Conservation (phyloP, 2,888 invertebrate genomes). For the Artemia sinica region DNA sequence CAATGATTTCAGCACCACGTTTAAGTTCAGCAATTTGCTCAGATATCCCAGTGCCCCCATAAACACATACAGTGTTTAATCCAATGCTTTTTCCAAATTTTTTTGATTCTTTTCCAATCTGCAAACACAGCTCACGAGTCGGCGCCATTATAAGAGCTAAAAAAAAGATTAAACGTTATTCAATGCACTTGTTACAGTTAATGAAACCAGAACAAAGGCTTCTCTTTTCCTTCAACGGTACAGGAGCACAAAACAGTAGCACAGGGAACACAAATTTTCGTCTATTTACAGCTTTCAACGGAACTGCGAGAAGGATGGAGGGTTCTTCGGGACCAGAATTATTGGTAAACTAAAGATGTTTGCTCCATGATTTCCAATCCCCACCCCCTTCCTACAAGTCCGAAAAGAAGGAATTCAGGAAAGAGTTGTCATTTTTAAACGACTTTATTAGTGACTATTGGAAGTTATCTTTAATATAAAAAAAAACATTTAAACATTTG, state of each 20-base stretch:
- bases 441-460: no score
- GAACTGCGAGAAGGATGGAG: neutral
- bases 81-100: slow-evolving; percentile 78
- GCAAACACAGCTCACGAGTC: slow-evolving; percentile 93
- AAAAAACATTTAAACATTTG: no score
- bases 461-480: no score
- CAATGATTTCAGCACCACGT: slow-evolving; percentile 90
- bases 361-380: no score
- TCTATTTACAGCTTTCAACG: neutral
- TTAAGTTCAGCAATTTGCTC: slow-evolving; percentile 92
- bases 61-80: slow-evolving; percentile 81
- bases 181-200: neutral
- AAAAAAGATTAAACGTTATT: slow-evolving; percentile 22
- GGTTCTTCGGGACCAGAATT: neutral
- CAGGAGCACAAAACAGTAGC: neutral
- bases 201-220: neutral
- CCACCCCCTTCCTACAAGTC: no score
- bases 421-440: no score
- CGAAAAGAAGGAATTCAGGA: no score
- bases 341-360: neutral
- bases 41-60: slow-evolving; percentile 92
- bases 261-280: neutral
- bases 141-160: slow-evolving; percentile 88
- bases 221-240: no score
- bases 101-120: slow-evolving; percentile 87